Conservation (phyloP, 2,888 invertebrate species). For the Yponomeuta evonymella region DNA sequence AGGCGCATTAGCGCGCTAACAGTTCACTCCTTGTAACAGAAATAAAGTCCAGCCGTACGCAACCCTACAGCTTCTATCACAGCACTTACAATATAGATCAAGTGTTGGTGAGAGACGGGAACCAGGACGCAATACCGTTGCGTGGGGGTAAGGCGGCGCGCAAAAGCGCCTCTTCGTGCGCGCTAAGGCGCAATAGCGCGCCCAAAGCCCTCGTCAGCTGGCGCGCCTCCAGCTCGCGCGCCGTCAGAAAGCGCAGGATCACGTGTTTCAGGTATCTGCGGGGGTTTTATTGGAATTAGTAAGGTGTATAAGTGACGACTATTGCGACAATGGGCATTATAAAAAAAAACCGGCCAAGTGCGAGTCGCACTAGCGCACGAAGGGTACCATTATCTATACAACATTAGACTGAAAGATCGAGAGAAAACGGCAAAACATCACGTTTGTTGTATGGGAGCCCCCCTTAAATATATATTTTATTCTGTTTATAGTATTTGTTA, state of each 20-base stretch:
- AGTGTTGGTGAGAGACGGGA: constrained; percentile 50
- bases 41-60: too few species aligned
- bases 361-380: too few species aligned
- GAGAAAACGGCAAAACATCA: too few species aligned
- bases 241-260: constrained; percentile 93
- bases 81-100: constrained; percentile 29
- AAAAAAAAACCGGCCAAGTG: too few species aligned
- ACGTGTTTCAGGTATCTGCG: constrained; percentile 90
- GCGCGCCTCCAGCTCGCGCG: constrained; percentile 89
- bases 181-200: constrained; percentile 86
- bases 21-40: constrained; percentile 65
- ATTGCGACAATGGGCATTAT: too few species aligned
- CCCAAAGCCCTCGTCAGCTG: constrained; percentile 93
- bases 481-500: too few species aligned
- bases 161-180: constrained; percentile 90
- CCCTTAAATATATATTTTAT: too few species aligned
- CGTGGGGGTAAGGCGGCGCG: constrained; percentile 82
- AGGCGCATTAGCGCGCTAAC: constrained; percentile 89
- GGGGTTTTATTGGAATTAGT: not conserved
- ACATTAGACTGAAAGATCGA: too few species aligned
- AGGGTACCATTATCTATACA: too few species aligned
- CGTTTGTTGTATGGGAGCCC: too few species aligned
- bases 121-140: constrained; percentile 52
- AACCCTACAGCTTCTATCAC: not conserved
- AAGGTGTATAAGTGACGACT: too few species aligned